These are phyloP conservation scores for Falco peregrinus DNA, from an alignment of 2,797 vertebrate species.

Conservation along the genomic window DNA sequence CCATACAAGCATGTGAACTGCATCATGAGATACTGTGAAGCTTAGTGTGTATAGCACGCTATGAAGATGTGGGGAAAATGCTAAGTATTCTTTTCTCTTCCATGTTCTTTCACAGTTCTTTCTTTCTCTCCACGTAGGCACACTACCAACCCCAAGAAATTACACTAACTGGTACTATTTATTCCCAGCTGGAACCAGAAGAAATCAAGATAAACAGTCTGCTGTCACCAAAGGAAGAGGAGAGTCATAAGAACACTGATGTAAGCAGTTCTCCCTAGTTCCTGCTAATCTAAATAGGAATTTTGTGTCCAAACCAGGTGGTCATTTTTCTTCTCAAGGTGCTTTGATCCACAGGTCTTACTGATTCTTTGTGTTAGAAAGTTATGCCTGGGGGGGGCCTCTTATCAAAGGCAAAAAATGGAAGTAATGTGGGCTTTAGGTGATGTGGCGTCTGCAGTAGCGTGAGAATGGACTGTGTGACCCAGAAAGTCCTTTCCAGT, in stretches of 20 bases:
- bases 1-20: neutral
- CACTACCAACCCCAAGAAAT: neutral
- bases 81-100: neutral
- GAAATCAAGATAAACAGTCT: slow-evolving; percentile 43
- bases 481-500: neutral
- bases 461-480: neutral
- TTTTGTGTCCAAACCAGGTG: neutral
- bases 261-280: neutral
- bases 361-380: neutral
- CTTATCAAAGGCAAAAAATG: neutral
- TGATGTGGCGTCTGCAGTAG: neutral
- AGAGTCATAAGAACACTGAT: neutral
- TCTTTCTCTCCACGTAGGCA: neutral
- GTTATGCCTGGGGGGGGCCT: neutral
- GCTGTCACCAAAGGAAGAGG: neutral
- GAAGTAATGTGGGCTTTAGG: neutral
- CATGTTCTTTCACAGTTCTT: neutral
- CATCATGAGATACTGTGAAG: neutral
- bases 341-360: neutral
- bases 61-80: neutral
- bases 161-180: slow-evolving; percentile 51
- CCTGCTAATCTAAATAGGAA: neutral
- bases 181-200: slow-evolving; percentile 51
- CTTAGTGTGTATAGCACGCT: neutral
- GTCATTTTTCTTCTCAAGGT: neutral